Conservation (phyloP, 2,888 invertebrate species). For the Hydroisotoma schaefferi region DNA sequence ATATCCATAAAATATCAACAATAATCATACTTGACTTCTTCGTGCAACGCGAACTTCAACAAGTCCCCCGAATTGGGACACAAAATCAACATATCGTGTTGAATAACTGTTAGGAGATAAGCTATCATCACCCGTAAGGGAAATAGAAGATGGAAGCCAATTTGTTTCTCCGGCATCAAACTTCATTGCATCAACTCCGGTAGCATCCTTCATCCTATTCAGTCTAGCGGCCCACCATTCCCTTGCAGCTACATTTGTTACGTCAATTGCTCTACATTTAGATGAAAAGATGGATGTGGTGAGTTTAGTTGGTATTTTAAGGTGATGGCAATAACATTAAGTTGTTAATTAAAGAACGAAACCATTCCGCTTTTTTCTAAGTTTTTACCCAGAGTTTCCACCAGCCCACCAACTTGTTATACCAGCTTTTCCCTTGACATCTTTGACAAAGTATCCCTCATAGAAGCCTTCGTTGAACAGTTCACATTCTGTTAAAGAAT, state of each 20-base stretch:
- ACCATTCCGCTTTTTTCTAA: too few relatives aligned
- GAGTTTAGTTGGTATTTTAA: not conserved
- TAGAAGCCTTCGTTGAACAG: conserved; percentile 60
- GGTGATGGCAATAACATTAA: not conserved
- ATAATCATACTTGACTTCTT: conserved; percentile 60
- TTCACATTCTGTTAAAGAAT: conserved; percentile 57
- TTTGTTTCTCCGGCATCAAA: conserved; percentile 77
- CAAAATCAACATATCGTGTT: conserved; percentile 38
- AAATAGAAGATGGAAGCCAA: conserved; percentile 60
- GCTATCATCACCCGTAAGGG: conserved; percentile 32
- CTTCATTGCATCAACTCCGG: conserved; percentile 70
- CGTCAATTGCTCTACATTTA: conserved; percentile 69
- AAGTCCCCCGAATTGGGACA: conserved; percentile 55
- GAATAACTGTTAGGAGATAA: conserved; percentile 34
- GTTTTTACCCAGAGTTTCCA: conserved; percentile 43
- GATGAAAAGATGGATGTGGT: conserved; percentile 48
- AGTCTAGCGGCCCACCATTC: conserved; percentile 52
- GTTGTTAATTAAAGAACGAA: not conserved
- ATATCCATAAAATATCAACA: not conserved
- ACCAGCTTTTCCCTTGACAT: conserved; percentile 49
- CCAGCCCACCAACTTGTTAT: conserved; percentile 57
- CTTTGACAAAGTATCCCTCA: conserved; percentile 59
- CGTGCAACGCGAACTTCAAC: conserved; percentile 71
- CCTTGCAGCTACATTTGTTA: conserved; percentile 63
- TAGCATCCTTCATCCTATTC: conserved; percentile 57